Evolutionary conservation across 1,140 invertebrate species (phyloP), one percentile per base, ranked within the genome.

Genomic region (Drosophila ohnishii): DNA sequence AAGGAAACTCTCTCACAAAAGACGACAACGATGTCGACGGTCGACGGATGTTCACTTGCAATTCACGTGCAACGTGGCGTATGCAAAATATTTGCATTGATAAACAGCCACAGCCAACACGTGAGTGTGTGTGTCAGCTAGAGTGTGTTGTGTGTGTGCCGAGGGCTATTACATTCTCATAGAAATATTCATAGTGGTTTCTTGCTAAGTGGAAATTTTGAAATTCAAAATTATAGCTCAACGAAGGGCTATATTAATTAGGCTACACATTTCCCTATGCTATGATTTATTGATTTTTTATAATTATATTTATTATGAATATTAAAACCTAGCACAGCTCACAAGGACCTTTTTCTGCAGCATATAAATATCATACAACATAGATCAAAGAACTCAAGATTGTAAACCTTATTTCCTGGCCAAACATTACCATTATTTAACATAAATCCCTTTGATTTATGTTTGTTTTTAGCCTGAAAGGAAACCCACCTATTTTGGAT

Each of bases 51-150:
- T 83, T 81, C 83, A 88, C 80, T 87, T 87, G 83, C 79, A 88
- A 83, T 87, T 88, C 86, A 80, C 84, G 76, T 88, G 58, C 84
- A 88, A 88, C 83, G 83, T 88, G 84, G 83, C 84, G 83, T 80
- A 88, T 87, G 84, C 84, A 83, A 87, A 87, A 87, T 87, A 87
- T 87, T 87, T 87, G 83, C 83, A 87, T 87, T 87, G 83, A 87
- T 87, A 87, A 87, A 87, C 83, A 87, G 83, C 83, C 59, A 53
- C 75, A 75, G 78, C 75, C 22, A 74, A 50, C 45, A 44, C 51
- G 58, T 37, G 62, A 25, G 45, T 50, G 48, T 35, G 44, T 48
- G 37, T 30, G 47, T 30, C 10, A 50, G 32, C 13, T 35, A 35
- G 37, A 37, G 40, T 66, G 34, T 30, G 48, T 34, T 40, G 45